Evolutionary conservation across 2,113 vertebrate species (phyloP), one percentile per base, ranked within the genome.

Genomic region (Turnix velox): DNA sequence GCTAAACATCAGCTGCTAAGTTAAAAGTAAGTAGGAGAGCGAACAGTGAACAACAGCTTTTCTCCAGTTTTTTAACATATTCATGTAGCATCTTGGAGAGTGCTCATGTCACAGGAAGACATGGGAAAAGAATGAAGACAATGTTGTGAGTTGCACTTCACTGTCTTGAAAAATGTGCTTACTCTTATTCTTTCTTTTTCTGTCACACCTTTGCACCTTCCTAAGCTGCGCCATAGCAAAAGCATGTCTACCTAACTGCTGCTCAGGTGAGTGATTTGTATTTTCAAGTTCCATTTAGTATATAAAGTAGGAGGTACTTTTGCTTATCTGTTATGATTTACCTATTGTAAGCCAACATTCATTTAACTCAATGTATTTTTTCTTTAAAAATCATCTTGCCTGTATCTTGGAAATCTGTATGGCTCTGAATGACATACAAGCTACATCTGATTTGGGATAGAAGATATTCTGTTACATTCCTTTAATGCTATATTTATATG

Each of bases 271-370:
- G 18, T 39, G 33, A 74, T 37, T 48, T 14, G 2, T 49, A 15
- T 57, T 71, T 58, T 66, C 57, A 89, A 78, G 78, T 66, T 92
- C 73, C 24, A 61, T 79, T 75, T 43, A 84, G 45, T 16, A 43
- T 12, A 23, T 6, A 18, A 77, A 79, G 12, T 10, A n/a, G 2
- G 4, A 82, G 37, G 9, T 55, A 14, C 43, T 80, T 42, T 33
- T 67, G 18, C 33, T 91, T 69, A 28, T 48, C 33, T 79, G 12
- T 58, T 67, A 52, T 35, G 61, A 33, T 25, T 51, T 59, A 59
- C 10, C 61, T 51, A 2, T 81, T 45, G 48, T 77, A 45, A 59
- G 52, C 33, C 30, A 39, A 54, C 27, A 40, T 71, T 87, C 12
- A 28, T 87, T 84, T 58, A 52, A 84, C 33, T 80, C 30, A 6